Base-by-base conservation (phyloP, 2,888 invertebrate genomes). In the Pristionchus mayeri region DNA sequence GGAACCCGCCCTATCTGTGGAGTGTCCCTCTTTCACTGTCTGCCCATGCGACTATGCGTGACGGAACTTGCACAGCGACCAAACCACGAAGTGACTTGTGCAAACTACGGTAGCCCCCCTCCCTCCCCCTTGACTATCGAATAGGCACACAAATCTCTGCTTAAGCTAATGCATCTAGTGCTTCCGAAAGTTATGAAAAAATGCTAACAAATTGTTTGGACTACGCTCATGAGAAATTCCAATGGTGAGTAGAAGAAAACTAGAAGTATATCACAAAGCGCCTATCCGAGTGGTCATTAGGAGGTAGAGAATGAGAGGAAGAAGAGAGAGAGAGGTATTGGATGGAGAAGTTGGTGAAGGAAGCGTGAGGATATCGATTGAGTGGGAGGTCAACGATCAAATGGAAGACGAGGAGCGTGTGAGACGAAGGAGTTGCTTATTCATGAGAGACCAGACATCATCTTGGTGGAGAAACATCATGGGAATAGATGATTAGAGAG, bases 251-350 rank as follows among this genome's bases (percentile, higher is more conserved):
- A n/a, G n/a, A n/a, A n/a, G n/a, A n/a, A n/a, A n/a, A n/a, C n/a
- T n/a, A n/a, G n/a, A n/a, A n/a, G n/a, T n/a, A n/a, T n/a, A n/a
- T n/a, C n/a, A n/a, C n/a, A n/a, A n/a, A n/a, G n/a, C n/a, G n/a
- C n/a, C n/a, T n/a, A n/a, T n/a, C n/a, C n/a, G n/a, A 54, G 24
- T n/a, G 71, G 71, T 71, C 71, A 71, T 1, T 71, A 0, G 6
- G n/a, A 71, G 67, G 40, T 40, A 71, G 71, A 44, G 71, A 71
- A 37, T 40, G n/a, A 71, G 71, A 71, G 44, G 44, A 11, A n/a
- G 71, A 71, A 37, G 67, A 37, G 67, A 21, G 67, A 13, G 67
- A 27, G 34, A 37, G 21, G 6, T 54, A 54, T 16, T 21, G 54
- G 11, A 7, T 37, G 4, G 67, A 67, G 67, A 67, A 37, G 13